Conservation (phyloP, 37 sponge, comb jelly and placozoan genomes). For the Ephydatia muelleri region DNA sequence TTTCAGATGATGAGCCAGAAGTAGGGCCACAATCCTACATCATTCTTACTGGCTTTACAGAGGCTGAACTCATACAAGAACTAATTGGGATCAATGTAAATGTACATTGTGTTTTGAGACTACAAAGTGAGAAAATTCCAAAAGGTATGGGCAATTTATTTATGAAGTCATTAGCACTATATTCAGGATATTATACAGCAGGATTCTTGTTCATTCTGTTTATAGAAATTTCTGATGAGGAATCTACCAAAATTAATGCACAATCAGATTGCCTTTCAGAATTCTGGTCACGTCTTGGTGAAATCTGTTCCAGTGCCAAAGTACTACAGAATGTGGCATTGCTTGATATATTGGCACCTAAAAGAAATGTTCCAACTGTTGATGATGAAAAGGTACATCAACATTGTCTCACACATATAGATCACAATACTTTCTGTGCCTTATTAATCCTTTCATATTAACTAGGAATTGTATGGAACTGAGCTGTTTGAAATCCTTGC, state of each 20-base stretch:
- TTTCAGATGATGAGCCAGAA: conserved; percentile 82
- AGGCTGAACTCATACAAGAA: conserved; percentile 37
- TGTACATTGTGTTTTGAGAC: conserved; percentile 43
- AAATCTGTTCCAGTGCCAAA: not conserved
- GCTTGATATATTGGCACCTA: not conserved
- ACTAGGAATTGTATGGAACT: conserved; percentile 50
- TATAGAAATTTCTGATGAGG: not conserved
- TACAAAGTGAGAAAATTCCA: not conserved
- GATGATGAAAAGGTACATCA: conserved; percentile 5
- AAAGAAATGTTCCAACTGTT: not conserved
- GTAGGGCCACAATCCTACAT: conserved; percentile 75
- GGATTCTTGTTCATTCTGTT: not conserved
- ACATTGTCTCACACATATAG: no score
- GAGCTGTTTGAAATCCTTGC: conserved; percentile 57
- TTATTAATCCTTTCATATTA: not conserved
- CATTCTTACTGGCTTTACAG: conserved; percentile 58
- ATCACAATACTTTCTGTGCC: no score
- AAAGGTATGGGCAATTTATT: not conserved
- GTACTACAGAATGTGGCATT: not conserved
- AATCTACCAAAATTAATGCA: not conserved
- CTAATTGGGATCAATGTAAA: conserved; percentile 23
- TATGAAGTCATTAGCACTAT: not conserved
- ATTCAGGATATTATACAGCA: not conserved
- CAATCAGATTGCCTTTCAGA: not conserved
- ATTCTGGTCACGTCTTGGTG: not conserved